phyloP scores from a whole-genome alignment of 2,888 invertebrate genomes.

The Germaria angustata region DNA sequence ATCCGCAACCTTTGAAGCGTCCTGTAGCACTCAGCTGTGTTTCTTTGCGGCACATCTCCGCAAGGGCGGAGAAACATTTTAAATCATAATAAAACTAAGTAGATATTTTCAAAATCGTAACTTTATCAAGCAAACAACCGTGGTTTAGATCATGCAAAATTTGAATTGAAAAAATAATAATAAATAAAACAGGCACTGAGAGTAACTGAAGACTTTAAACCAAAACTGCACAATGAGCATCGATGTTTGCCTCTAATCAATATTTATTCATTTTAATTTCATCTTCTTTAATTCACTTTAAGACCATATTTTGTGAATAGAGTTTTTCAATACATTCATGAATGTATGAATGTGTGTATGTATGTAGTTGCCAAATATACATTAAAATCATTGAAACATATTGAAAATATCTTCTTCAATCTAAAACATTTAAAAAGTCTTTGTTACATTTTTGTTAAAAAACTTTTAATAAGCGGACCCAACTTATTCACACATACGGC shows the following conservation, averaged over 20 bases:
- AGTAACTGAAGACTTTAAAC: not conserved
- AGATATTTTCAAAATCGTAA: too few species aligned
- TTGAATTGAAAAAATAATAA: not conserved
- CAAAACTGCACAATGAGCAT: too few species aligned
- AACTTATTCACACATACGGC: constrained; percentile 37
- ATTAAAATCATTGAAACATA: constrained; percentile 55
- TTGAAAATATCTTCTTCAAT: constrained; percentile 22
- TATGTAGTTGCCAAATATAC: constrained; percentile 56
- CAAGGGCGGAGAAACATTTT: too few species aligned
- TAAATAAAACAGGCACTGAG: not conserved
- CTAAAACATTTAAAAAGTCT: constrained; percentile 51
- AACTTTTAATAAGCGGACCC: constrained; percentile 55
- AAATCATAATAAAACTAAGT: too few species aligned
- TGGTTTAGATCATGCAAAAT: not conserved
- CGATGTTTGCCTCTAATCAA: constrained; percentile 30
- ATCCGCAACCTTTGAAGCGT: too few species aligned
- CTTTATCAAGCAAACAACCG: too few species aligned
- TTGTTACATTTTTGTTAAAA: constrained; percentile 53
- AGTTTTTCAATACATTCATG: not conserved
- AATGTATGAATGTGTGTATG: constrained; percentile 12
- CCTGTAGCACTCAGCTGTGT: too few species aligned
- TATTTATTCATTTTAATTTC: constrained; percentile 16
- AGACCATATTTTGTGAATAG: not conserved
- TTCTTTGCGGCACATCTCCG: too few species aligned
- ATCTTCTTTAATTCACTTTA: not conserved